Base-by-base conservation (phyloP, 2,888 invertebrate species). In the Ichneumoninae sp. region DNA sequence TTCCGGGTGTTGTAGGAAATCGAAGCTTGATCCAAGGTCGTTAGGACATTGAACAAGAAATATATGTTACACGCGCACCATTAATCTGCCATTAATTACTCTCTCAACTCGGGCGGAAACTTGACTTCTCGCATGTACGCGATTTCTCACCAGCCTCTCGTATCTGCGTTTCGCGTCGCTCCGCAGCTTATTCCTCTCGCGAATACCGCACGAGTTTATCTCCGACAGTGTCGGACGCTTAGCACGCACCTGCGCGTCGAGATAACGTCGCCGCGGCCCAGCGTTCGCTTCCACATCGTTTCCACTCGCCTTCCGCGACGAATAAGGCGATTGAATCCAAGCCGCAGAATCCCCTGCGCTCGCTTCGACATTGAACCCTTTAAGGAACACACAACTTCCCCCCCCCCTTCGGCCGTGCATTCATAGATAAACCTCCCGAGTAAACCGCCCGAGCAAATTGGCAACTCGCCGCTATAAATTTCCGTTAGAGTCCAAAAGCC, bases 301-400 rank as follows among this genome's bases (percentile, higher is more conserved):
- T 52, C 40, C 44, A 79, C 54, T 70, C 63, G 63, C 75, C 63
- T 75, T 69, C 57, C 60, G 66, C 76, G 81, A 83, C 87, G 86
- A 87, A 88, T 88, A 89, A 87, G 89, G 88, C 85, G 84, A 87
- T 89, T 87, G 88, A 88, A 89, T 87, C 85, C 83, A 73, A 65
- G 85, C 87, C 87, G 86, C 63, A 30, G 78, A 83, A 78, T 77
- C 80, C 50, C 44, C 68, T 63, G 65, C 66, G 33, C 73, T 68
- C 68, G 50, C 65, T 73, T 77, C 69, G 54, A 44, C 63, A 65
- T 47, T 50, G 33, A 47, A 19, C 50, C 74, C 74, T 50, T 65
- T 75, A 65, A 63, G 74, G 74, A 65, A 65, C 7, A 19, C 33
- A 65, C n/a, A 26, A n/a, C 19, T 40, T 1, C 2, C 40, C 40